A percentile compares a stretch with the other conserved stretches of the same genome.
Conservation (phyloP, 2,113 vertebrate species). For the Protobothrops flavoviridis region DNA sequence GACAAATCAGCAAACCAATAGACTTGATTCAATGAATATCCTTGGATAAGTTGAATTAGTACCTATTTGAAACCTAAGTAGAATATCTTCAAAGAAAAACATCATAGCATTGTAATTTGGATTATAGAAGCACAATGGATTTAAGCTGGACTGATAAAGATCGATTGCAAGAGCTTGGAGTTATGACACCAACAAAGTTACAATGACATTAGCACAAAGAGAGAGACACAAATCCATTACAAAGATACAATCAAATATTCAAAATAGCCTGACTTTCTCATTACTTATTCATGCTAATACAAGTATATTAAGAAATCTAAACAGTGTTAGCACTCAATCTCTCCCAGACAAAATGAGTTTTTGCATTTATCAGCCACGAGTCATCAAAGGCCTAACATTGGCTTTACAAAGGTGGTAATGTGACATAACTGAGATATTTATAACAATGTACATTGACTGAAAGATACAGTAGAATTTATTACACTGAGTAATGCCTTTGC, state of each 20-base stretch:
- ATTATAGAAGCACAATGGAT: conserved; percentile 81
- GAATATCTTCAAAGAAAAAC: conserved; percentile 56
- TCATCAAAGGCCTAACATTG: conserved; percentile 68
- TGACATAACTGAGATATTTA: conserved; percentile 79
- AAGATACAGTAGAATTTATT: conserved; percentile 80
- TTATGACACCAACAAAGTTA: conserved; percentile 89
- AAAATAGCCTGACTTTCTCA: conserved; percentile 87
- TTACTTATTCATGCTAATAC: conserved; percentile 99
- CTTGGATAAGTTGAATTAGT: conserved; percentile 49
- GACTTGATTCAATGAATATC: background rate
- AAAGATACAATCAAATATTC: conserved; percentile 97
- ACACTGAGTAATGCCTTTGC: conserved; percentile 73
- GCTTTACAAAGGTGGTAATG: conserved; percentile 77
- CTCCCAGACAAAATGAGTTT: conserved; percentile 91
- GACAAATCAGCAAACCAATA: conserved; percentile 17
- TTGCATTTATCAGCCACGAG: conserved; percentile 88
- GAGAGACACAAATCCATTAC: conserved; percentile 89
- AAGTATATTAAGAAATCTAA: conserved; percentile 99
- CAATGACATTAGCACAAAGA: conserved; percentile 85
- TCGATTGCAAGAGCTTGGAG: conserved; percentile 78
- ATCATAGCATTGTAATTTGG: conserved; percentile 54
- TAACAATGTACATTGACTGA: conserved; percentile 73
- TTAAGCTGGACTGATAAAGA: conserved; percentile 88
- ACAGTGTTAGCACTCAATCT: conserved; percentile 93
- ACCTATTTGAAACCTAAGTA: conserved; percentile 54